These are phyloP conservation scores for Neodiprion lecontei DNA, from an alignment of 1,140 invertebrate genomes.

Conservation along the genomic window DNA sequence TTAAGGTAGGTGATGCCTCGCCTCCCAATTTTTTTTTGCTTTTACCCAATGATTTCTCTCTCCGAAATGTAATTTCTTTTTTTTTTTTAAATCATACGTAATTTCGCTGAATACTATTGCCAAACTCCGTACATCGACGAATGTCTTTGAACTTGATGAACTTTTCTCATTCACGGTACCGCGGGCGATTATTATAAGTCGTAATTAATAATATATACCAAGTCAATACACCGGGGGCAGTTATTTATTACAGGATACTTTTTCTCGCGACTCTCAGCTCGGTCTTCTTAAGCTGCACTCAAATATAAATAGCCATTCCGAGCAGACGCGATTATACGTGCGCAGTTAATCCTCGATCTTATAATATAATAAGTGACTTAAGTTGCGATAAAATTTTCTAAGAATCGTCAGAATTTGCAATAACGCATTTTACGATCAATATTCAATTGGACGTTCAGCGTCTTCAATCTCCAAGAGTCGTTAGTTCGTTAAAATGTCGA, in stretches of 20 bases:
- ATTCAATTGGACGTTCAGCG: neutral
- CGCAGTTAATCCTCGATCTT: neutral
- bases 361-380: too few relatives aligned
- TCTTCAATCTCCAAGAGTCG: neutral
- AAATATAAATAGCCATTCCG: constrained; percentile 49
- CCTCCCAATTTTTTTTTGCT: too few relatives aligned
- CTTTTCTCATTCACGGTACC: neutral
- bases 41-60: too few relatives aligned
- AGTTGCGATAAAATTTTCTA: too few relatives aligned
- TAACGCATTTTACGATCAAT: neutral
- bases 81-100: neutral
- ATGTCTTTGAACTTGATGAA: neutral
- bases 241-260: constrained; percentile 57
- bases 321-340: constrained; percentile 24
- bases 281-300: constrained; percentile 31
- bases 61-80: too few relatives aligned
- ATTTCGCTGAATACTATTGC: constrained; percentile 1
- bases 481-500: neutral
- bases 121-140: neutral
- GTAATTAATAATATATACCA: too few relatives aligned
- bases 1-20: too few relatives aligned
- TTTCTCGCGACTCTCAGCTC: constrained; percentile 49
- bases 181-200: neutral
- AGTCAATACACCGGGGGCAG: neutral
- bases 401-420: neutral